Evolutionary conservation across 2,113 vertebrate genomes (phyloP).

Genomic region (Labeo catla): DNA sequence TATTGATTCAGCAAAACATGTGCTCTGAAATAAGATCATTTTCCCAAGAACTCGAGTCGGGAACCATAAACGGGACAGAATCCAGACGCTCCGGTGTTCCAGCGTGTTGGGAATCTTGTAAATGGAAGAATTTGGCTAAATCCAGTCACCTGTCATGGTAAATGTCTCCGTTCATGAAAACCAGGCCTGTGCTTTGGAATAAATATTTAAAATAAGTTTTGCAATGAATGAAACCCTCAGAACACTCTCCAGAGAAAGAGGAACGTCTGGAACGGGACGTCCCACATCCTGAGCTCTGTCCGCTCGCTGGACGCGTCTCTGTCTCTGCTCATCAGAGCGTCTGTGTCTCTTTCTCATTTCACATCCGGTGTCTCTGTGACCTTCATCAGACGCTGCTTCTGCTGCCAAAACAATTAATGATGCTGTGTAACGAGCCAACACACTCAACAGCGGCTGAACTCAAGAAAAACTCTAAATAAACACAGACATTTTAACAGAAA

Average conservation of each 20-base stretch:
- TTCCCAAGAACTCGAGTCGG: no score
- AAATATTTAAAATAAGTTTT: neutral
- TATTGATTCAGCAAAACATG: no score
- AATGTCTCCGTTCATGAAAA: neutral
- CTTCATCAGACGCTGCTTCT: neutral
- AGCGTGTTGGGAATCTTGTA: neutral
- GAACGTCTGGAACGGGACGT: neutral
- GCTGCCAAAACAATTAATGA: slow-evolving; percentile 14
- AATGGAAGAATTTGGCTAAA: neutral
- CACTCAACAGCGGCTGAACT: neutral
- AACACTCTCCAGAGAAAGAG: no score
- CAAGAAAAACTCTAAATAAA: neutral
- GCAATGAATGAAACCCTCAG: neutral
- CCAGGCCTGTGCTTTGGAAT: neutral
- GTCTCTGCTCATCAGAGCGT: neutral
- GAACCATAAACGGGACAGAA: neutral
- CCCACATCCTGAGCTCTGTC: neutral
- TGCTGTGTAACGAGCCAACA: neutral
- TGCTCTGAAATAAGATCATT: no score
- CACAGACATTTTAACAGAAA: neutral
- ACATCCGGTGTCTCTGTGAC: neutral
- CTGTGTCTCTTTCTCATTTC: neutral
- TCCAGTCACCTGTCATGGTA: neutral
- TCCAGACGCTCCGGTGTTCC: neutral
- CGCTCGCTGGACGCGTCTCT: neutral